Base-by-base conservation (phyloP, 2,797 vertebrate species). In the Neosilurus hyrtlii region DNA sequence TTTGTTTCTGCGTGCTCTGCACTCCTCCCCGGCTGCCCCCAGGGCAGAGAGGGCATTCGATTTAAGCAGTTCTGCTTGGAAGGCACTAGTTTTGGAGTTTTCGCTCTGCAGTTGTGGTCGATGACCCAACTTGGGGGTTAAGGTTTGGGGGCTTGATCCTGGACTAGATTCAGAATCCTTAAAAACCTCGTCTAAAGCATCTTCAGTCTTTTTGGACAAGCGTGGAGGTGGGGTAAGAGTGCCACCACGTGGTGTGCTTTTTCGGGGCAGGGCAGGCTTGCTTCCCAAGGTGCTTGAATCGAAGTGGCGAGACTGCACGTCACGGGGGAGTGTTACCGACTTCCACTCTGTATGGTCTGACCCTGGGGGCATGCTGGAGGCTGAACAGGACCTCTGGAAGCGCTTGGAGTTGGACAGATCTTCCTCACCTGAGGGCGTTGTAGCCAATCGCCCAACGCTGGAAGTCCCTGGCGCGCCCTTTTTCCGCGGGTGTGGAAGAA, bases 191-290 rank as follows among this genome's bases (percentile, higher is more conserved):
- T 96, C 96, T 0, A 91, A 80, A 0, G 84, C 79, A 52, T 97
- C 96, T 57, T 95, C 97, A 0, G 71, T 92, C 85, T 94, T 97
- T 84, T 94, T 97, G 5, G 93, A 93, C 86, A 97, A 92, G 85
- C 96, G 94, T 0, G 97, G 97, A 0, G 97, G 96, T 0, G 97
- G 96, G 0, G 97, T 97, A 82, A 96, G 94, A 0, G 96, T 95
- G 78, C 96, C 97, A 84, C 87, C 88, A 26, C 95, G 92, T 71
- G 93, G 88, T 35, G 88, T 83, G 22, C 84, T 65, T 20, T 99
- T 99, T 67, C 97, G 96, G 0, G 97, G 98, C 89, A 99, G 91
- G 0, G 96, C 98, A 0, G 98, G 98, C 91, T 98, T 98, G 43
- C 95, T 94, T 6, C 95, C 96, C 0, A 97, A 95, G 1, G 96